Evolutionary conservation across 2,113 vertebrate species (phyloP).

Genomic region (Myotis yumanensis): DNA sequence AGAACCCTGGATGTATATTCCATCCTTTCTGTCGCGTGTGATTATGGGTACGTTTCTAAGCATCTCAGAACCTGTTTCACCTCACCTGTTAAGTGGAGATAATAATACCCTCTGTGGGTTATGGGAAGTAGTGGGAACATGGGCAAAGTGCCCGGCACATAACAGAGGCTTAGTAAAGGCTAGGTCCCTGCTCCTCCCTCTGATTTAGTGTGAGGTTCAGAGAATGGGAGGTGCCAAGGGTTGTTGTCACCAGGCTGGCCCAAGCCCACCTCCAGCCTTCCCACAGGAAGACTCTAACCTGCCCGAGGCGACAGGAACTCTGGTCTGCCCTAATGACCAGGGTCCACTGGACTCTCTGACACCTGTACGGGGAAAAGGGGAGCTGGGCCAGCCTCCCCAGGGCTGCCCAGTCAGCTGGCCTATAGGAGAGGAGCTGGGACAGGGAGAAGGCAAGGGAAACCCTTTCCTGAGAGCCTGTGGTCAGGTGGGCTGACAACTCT

Average conservation of each 20-base stretch:
- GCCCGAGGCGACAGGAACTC: not conserved
- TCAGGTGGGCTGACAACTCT: slow-evolving; percentile 74
- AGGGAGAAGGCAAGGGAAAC: not conserved
- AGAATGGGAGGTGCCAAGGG: not conserved
- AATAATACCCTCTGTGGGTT: not conserved
- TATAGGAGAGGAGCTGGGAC: not conserved
- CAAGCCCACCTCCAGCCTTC: not conserved
- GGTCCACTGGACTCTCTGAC: not conserved
- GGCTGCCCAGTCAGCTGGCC: not conserved
- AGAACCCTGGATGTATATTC: not conserved
- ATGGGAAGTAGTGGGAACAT: not conserved
- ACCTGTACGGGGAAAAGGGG: not conserved
- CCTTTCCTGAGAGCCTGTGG: slow-evolving; percentile 62
- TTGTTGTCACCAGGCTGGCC: not conserved
- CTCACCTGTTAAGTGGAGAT: not conserved
- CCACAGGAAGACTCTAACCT: not conserved
- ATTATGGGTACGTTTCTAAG: not conserved
- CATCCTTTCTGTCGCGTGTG: not conserved
- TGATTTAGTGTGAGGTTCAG: not conserved
- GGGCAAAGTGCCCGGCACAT: not conserved
- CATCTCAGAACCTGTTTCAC: slow-evolving; percentile 43
- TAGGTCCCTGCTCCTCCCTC: not conserved
- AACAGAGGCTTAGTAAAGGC: slow-evolving; percentile 2
- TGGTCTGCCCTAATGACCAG: not conserved
- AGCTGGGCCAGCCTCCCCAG: not conserved